Evolutionary conservation across 2,888 invertebrate genomes (phyloP), one percentile per base, ranked within the genome.

Genomic region (Ophioninae sp.): DNA sequence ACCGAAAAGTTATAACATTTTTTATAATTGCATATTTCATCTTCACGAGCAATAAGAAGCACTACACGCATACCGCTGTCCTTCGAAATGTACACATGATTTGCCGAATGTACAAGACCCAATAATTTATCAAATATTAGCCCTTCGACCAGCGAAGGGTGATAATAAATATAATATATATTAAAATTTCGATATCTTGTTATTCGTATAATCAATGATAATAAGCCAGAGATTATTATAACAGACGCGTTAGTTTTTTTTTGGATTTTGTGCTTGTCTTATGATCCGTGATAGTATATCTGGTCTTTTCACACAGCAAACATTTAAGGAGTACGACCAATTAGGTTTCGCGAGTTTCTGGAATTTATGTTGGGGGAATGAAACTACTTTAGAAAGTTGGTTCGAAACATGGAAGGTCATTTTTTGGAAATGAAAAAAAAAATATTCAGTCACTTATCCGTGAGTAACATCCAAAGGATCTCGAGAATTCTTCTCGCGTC

Each of bases 91-190:
- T 81, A 58, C 39, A 64, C 63, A 79, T 44, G 23, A 69, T 64
- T 74, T 30, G 23, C 74, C n/a, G 61, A 76, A 79, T 79, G 69
- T 84, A 79, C 79, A 81, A 63, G 75, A 83, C 65, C 59, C 80
- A 71, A 51, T 30, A 23, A 13, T 74, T 84, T 77, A 37, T 73
- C 30, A 22, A 63, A 67, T 58, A 67, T 72, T 68, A 44, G 7
- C 7, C 83, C 86, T 87, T 87, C 87, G 87, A 37, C 87, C 87
- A 85, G 87, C 87, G 82, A 87, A 87, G 86, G 85, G 10, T 81
- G 77, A 77, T 64, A 64, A 82, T 67, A 44, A 67, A 73, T 39
- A 68, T 68, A 9, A 51, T 81, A 59, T 44, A 80, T 75, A 22
- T 51, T 51, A 63, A 17, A 74, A 78, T 81, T 75, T 23, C 61